Evolutionary conservation across 2,797 vertebrate genomes (phyloP), one percentile per base, ranked within the genome.

Genomic region (Brachyrhaphis roseni): DNA sequence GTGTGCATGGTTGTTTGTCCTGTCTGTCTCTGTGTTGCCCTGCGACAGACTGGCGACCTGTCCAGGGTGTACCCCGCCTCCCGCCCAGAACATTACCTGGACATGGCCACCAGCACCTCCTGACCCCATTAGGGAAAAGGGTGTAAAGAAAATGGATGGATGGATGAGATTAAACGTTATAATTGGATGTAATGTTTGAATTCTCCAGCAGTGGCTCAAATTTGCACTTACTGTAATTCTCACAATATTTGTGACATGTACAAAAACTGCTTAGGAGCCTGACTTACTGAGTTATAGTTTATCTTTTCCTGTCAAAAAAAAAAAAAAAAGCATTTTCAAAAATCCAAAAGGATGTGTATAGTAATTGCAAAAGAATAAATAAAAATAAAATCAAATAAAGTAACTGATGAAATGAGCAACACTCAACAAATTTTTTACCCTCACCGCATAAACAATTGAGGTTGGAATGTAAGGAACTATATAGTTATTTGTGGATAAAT

Each of bases 401-500:
- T 74, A 26, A 77, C 12, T 74, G 43, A 15, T 46, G 34, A 64
- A 62, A 34, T 43, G 71, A 81, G 34, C 3, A 1, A 51, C 15
- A 45, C 16, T 51, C 26, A 4, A 1, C 20, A 34, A 45, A 23
- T 49, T 13, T 72, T 76, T 45, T 13, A 46, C 13, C 15, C 3
- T 64, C 5, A 64, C 59, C 16, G 2, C 34, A 8, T 64, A 31
- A 34, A 18, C 18, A 43, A 41, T 12, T 26, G 23, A 70, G 36
- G 66, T 18, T 26, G 11, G 18, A 15, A 34, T n/a, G 36, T 43
- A n/a, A 5, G 68, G n/a, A 39, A 31, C 18, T 31, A 34, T 45
- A 10, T 10, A 36, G 75, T 23, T 26, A 59, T 20, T 39, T 2
- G 75, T 34, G 49, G 73, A 83, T 75, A 55, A 46, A 79, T 20